Percentiles rank a stretch among this genome's conserved stretches.
phyloP scores from a whole-genome alignment of 2,888 invertebrate genomes.

The Cloeon dipterum region DNA sequence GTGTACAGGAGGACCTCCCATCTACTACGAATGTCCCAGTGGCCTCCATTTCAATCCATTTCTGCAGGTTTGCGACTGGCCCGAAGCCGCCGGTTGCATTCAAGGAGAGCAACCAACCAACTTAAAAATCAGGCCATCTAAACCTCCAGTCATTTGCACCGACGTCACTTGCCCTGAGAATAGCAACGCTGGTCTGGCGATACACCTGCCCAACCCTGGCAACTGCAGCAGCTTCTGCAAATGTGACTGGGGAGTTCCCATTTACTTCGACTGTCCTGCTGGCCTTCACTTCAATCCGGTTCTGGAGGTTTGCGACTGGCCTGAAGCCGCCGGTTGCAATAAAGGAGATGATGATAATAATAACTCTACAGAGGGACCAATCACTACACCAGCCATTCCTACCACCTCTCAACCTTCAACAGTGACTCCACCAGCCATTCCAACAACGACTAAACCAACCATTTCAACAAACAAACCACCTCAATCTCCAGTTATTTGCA shows the following conservation, averaged over 20 bases:
- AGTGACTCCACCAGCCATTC: too few species aligned
- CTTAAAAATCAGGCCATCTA: too few species aligned
- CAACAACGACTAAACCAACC: not conserved
- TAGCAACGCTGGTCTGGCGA: not conserved
- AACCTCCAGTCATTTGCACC: not conserved
- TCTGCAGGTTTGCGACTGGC: conserved; percentile 5
- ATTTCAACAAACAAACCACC: not conserved
- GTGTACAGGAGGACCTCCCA: conserved; percentile 4
- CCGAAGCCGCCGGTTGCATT: conserved; percentile 1
- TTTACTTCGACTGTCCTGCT: not conserved
- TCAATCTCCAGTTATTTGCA: not conserved
- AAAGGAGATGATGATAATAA: not conserved
- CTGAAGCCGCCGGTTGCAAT: not conserved
- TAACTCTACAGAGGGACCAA: not conserved
- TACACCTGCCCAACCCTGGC: not conserved
- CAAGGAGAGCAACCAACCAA: not conserved
- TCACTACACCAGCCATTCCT: not conserved
- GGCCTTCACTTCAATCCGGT: conserved; percentile 2
- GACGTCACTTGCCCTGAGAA: not conserved
- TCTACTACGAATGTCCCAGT: conserved; percentile 1
- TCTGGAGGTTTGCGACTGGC: conserved; percentile 1
- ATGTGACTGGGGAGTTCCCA: conserved; percentile 1
- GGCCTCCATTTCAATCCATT: conserved; percentile 6
- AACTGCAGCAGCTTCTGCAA: conserved; percentile 3
- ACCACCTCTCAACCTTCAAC: too few species aligned